These are phyloP conservation scores for Oncorhynchus tshawytscha DNA, from an alignment of 2,113 vertebrate genomes.

Conservation along the genomic window DNA sequence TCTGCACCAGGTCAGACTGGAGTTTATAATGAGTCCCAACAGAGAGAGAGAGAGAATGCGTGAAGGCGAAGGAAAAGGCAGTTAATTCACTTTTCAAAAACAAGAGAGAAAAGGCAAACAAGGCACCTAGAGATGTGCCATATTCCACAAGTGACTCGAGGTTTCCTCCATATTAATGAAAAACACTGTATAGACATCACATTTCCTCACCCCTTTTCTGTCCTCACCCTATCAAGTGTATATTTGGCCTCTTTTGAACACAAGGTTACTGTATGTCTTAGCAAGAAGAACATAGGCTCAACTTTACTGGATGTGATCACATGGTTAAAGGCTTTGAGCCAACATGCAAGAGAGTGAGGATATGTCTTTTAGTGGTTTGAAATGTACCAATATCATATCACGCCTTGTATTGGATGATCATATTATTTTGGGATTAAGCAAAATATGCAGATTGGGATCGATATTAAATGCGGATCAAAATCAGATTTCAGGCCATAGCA, in stretches of 20 bases:
- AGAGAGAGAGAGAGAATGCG: conserved; percentile 34
- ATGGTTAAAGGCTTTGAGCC: conserved; percentile 34
- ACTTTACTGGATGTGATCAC: neutral
- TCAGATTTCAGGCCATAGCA: conserved; percentile 53
- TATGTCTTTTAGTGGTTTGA: conserved; percentile 39
- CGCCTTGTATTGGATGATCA: conserved; percentile 54
- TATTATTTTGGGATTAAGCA: conserved; percentile 41
- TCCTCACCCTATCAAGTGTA: conserved; percentile 43
- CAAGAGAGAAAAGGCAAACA: conserved; percentile 52
- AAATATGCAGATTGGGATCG: conserved; percentile 45
- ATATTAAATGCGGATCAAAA: conserved; percentile 44
- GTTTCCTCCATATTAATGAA: conserved; percentile 49
- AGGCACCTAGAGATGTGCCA: conserved; percentile 65
- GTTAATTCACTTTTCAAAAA: conserved; percentile 39
- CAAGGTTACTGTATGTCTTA: conserved; percentile 33
- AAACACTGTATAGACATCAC: conserved; percentile 48
- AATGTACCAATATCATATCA: conserved; percentile 32
- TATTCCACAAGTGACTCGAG: conserved; percentile 53
- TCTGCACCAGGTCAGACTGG: conserved; percentile 16
- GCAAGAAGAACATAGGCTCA: conserved; percentile 39
- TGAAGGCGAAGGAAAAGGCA: conserved; percentile 70
- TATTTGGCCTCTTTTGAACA: conserved; percentile 29
- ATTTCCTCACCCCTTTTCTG: conserved; percentile 50
- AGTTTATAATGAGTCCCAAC: conserved; percentile 36
- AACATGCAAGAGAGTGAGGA: conserved; percentile 37